Conservation (phyloP, 2,113 vertebrate genomes). For the Falco punctatus region DNA sequence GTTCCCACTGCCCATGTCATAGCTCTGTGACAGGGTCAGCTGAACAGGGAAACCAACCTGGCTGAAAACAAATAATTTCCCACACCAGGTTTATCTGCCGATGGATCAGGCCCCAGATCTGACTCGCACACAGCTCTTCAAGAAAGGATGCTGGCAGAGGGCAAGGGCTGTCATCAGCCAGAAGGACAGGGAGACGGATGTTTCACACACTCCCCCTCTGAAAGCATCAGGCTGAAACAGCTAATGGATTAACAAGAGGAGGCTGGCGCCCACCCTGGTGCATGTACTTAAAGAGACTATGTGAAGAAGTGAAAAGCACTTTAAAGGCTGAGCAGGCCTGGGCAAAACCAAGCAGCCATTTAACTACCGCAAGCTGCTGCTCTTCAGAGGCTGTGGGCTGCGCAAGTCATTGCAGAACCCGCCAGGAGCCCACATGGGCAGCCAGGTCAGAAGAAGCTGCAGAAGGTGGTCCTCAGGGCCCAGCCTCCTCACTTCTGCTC, state of each 20-base stretch:
- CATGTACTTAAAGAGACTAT: not conserved
- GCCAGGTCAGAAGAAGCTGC: not conserved
- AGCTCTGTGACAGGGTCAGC: not conserved
- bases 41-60: not conserved
- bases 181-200: not conserved
- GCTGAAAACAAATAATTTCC: not conserved
- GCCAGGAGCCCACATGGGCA: not conserved
- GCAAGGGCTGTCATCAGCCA: not conserved
- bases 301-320: not conserved
- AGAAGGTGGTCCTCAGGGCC: not conserved
- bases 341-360: not conserved
- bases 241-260: not conserved
- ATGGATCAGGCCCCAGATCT: not conserved
- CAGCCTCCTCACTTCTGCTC: not conserved
- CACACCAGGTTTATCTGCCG: not conserved
- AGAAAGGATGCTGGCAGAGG: not conserved
- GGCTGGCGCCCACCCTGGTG: not conserved
- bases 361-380: not conserved
- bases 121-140: not conserved
- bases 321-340: conserved; percentile 4
- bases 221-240: not conserved
- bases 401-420: not conserved
- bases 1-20: not conserved
- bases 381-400: not conserved
- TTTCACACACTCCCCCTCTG: not conserved